Evolutionary conservation across 2,797 vertebrate species (phyloP), one percentile per base, ranked within the genome.

Genomic region (Halcyon badia): DNA sequence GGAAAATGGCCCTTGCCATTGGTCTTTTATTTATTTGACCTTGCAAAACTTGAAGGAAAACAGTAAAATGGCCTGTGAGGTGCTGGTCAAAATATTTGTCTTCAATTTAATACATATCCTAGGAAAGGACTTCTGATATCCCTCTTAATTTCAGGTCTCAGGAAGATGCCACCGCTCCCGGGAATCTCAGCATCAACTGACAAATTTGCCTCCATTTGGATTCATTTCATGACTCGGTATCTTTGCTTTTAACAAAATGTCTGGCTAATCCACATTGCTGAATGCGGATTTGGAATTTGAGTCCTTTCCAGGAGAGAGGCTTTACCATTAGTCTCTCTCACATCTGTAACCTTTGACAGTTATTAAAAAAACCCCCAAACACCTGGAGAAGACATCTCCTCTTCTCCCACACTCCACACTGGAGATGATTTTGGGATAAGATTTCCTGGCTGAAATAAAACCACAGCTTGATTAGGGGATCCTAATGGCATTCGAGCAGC

Each of bases 381-480:
- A 9, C 9, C 5, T 6, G 2, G 44, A 80, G n/a, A 86, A 87
- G 61, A 56, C 11, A 25, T 5, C 31, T 61, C 14, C 37, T 73
- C 21, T 56, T 80, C 41, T 49, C 61, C 39, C 48, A 83, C 39
- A 42, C 7, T 91, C 31, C 25, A 46, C 16, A 7, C 7, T 11
- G 46, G 30, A 17, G 18, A 17, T 72, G 18, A 12, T 87, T 89
- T 65, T 42, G 31, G 14, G 20, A 3, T 76, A 82, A 58, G 66
- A 42, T 1, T 33, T 72, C 21, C 49, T 7, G 3, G 7, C 31
- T 91, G n/a, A 64, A 87, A 78, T 35, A 89, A 90, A 58, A 7
- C 6, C 31, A 9, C 0, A 0, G 39, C 37, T 76, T n/a, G 39
- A 41, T 75, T 13, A 35, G 54, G 30, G 51, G n/a, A 54, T 76